These are phyloP conservation scores for Blennius ocellaris DNA, from an alignment of 2,113 vertebrate species.

Conservation along the genomic window DNA sequence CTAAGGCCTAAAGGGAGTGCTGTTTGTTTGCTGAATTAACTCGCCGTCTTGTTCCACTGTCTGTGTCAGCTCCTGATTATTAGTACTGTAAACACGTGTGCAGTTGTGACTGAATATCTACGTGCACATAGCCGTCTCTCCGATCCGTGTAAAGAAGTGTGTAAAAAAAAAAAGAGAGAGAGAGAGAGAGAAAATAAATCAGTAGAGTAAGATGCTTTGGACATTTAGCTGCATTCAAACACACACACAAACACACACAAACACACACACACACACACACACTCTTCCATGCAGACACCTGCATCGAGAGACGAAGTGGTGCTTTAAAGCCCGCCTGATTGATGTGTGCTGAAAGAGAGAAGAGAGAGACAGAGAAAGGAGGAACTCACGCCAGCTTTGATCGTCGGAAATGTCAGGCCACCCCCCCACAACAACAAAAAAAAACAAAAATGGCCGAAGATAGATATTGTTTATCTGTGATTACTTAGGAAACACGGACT, in stretches of 20 bases:
- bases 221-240: not conserved
- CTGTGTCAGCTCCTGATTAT: slow-evolving; percentile 39
- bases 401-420: slow-evolving; percentile 77
- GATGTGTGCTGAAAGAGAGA: slow-evolving; percentile 47
- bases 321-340: slow-evolving; percentile 51
- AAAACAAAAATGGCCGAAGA: slow-evolving; percentile 53
- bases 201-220: not conserved
- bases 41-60: slow-evolving; percentile 40
- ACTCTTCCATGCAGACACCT: slow-evolving; percentile 16
- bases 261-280: slow-evolving; percentile 7
- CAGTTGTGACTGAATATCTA: slow-evolving; percentile 40
- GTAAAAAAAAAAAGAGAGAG: slow-evolving; percentile 38
- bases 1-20: slow-evolving; percentile 52
- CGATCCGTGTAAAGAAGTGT: slow-evolving; percentile 22
- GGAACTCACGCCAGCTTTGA: slow-evolving; percentile 53
- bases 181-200: no score
- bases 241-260: slow-evolving; percentile 5
- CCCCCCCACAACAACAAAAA: no score
- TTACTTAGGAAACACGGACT: slow-evolving; percentile 24
- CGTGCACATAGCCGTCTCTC: slow-evolving; percentile 36
- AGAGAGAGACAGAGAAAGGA: slow-evolving; percentile 20
- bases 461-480: slow-evolving; percentile 20
- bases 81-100: slow-evolving; percentile 42
- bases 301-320: slow-evolving; percentile 45
- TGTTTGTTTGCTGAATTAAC: slow-evolving; percentile 34